Evolutionary conservation across 2,113 vertebrate species (phyloP).

Genomic region (Stigmatopora argus): DNA sequence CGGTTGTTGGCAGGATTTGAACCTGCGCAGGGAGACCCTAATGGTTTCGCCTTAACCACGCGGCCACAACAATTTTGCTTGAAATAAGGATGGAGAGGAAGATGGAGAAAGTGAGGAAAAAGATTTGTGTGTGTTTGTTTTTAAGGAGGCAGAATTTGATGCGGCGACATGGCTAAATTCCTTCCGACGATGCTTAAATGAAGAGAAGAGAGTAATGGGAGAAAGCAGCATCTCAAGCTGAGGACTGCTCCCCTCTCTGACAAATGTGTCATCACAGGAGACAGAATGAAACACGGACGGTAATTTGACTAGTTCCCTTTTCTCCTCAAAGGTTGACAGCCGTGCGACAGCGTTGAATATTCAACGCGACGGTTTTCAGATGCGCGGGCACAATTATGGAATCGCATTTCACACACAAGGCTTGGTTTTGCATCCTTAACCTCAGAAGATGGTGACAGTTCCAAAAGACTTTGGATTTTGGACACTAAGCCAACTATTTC

Average conservation of each 20-base stretch:
- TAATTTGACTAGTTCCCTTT: slow-evolving; percentile 77
- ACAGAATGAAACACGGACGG: slow-evolving; percentile 65
- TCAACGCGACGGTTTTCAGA: slow-evolving; percentile 50
- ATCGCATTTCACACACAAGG: slow-evolving; percentile 21
- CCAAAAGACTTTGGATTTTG: slow-evolving; percentile 13
- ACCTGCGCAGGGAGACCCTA: background rate
- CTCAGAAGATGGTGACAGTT: slow-evolving; percentile 23
- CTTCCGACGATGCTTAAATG: slow-evolving; percentile 68
- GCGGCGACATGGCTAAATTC: slow-evolving; percentile 70
- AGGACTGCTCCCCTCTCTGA: slow-evolving; percentile 70
- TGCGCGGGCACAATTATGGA: slow-evolving; percentile 8
- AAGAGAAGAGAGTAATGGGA: slow-evolving; percentile 26
- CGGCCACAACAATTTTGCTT: slow-evolving; percentile 12
- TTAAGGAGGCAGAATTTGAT: slow-evolving; percentile 64
- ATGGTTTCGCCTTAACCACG: slow-evolving; percentile 1
- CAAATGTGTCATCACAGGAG: slow-evolving; percentile 69
- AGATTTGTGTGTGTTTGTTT: slow-evolving; percentile 59
- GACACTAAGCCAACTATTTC: background rate
- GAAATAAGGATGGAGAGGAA: slow-evolving; percentile 54
- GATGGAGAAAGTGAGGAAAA: slow-evolving; percentile 22
- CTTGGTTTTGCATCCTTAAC: slow-evolving; percentile 33
- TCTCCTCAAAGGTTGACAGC: slow-evolving; percentile 73
- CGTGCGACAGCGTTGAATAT: slow-evolving; percentile 61
- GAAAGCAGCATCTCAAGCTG: slow-evolving; percentile 22
- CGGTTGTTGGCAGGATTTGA: background rate